Percentiles rank a stretch among this genome's conserved stretches.
Evolutionary conservation across 2,113 vertebrate species (phyloP).

Genomic region (Cervus canadensis): DNA sequence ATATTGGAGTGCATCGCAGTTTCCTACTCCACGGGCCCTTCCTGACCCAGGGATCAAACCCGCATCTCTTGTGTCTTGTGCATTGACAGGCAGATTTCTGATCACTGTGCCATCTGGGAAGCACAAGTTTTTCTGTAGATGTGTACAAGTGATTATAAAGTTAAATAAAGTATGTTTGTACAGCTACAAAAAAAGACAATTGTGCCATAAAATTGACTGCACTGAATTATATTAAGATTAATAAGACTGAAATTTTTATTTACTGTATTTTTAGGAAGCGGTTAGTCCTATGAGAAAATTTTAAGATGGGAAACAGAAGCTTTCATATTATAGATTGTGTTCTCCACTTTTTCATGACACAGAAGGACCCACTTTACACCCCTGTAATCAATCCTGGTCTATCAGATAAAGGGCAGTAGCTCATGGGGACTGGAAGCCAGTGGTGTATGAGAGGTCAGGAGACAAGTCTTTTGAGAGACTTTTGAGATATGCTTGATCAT

Average conservation of each 20-base stretch:
- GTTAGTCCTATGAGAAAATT: neutral
- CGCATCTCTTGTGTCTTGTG: accelerated
- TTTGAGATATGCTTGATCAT: neutral
- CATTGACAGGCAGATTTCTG: neutral
- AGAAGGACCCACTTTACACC: neutral
- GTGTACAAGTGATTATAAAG: neutral
- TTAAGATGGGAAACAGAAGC: neutral
- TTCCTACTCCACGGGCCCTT: neutral
- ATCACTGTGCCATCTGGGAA: neutral
- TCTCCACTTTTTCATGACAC: neutral
- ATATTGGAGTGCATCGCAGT: neutral
- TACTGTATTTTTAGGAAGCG: accelerated
- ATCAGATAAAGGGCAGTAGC: too few species aligned
- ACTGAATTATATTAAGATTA: neutral
- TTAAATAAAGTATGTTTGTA: neutral
- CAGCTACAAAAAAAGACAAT: neutral
- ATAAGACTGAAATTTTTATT: neutral
- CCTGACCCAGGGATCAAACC: neutral
- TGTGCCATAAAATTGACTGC: neutral
- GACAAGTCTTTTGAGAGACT: neutral
- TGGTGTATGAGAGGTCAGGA: neutral
- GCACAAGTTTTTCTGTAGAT: neutral
- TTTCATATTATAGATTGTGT: neutral
- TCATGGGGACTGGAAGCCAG: accelerated
- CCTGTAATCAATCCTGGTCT: neutral